Percentiles rank a stretch among this genome's conserved stretches.
phyloP scores from a whole-genome alignment of 2,888 invertebrate genomes.

The Lymantria dispar region DNA sequence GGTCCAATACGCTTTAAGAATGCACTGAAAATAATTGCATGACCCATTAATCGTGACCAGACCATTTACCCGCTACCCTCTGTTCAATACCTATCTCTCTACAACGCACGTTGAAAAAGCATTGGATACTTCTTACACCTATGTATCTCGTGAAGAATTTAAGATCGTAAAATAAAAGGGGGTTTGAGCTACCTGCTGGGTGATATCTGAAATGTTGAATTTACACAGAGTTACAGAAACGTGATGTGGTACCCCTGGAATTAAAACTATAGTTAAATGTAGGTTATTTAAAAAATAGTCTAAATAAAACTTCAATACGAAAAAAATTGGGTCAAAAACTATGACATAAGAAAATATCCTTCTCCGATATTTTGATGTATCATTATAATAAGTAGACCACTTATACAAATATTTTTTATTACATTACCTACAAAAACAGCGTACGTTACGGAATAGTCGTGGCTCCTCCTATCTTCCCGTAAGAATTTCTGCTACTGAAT shows the following conservation, averaged over 20 bases:
- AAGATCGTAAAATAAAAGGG: constrained; percentile 79
- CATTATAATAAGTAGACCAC: too few species aligned
- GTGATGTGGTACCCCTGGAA: constrained; percentile 19
- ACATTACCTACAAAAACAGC: too few species aligned
- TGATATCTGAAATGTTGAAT: constrained; percentile 49
- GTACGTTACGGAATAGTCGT: too few species aligned
- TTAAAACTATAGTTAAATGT: too few species aligned
- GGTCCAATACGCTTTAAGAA: constrained; percentile 1
- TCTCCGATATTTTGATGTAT: too few species aligned
- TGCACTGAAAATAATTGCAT: constrained; percentile 44
- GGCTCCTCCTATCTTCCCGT: too few species aligned
- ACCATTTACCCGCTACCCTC: constrained; percentile 50
- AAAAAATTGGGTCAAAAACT: too few species aligned
- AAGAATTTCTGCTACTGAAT: too few species aligned
- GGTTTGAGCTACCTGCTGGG: constrained; percentile 51
- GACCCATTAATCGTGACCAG: constrained; percentile 58
- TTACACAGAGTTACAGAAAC: constrained; percentile 17
- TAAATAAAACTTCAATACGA: too few species aligned
- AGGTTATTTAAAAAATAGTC: too few species aligned
- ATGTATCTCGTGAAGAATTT: constrained; percentile 75
- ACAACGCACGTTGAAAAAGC: constrained; percentile 51
- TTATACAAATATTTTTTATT: too few species aligned
- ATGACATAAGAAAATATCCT: too few species aligned
- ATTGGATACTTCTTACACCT: constrained; percentile 64
- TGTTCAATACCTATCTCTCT: constrained; percentile 47